phyloP scores from a whole-genome alignment of 2,888 invertebrate species.

The Leucophenga montana region DNA sequence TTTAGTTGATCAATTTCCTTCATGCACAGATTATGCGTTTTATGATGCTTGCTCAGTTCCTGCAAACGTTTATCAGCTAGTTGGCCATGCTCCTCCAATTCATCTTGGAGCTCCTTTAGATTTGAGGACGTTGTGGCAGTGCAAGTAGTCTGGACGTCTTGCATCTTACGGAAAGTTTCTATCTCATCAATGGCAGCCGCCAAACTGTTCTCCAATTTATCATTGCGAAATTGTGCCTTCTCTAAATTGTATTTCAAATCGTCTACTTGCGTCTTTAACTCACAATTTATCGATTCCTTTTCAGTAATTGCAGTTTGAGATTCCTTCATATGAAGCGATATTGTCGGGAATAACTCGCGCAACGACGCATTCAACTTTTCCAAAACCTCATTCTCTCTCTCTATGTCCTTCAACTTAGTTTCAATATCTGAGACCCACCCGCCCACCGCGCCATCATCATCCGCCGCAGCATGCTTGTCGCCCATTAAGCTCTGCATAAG shows the following conservation, averaged over 20 bases:
- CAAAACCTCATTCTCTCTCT: constrained; percentile 92
- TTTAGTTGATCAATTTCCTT: constrained; percentile 96
- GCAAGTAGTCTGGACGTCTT: constrained; percentile 79
- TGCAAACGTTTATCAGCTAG: constrained; percentile 92
- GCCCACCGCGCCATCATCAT: constrained; percentile 36
- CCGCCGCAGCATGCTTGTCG: constrained; percentile 71
- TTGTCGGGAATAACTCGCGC: constrained; percentile 94
- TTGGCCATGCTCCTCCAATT: constrained; percentile 94
- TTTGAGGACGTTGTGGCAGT: constrained; percentile 70
- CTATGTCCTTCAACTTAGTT: constrained; percentile 88
- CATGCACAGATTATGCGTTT: constrained; percentile 93
- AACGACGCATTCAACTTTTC: constrained; percentile 91
- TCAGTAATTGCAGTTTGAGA: constrained; percentile 84
- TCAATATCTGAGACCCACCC: constrained; percentile 76
- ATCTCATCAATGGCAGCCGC: constrained; percentile 95
- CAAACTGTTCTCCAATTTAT: constrained; percentile 92
- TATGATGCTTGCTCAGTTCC: constrained; percentile 94
- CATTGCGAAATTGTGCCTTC: constrained; percentile 89
- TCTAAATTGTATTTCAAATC: constrained; percentile 94
- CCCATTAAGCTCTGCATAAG: constrained; percentile 88
- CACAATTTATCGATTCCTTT: constrained; percentile 94
- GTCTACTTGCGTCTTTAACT: constrained; percentile 95
- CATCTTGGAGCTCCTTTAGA: constrained; percentile 87
- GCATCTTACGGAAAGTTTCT: constrained; percentile 87
- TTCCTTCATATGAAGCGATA: constrained; percentile 91